Conservation (phyloP, 2,888 invertebrate species). For the Peribatodes rhomboidaria region DNA sequence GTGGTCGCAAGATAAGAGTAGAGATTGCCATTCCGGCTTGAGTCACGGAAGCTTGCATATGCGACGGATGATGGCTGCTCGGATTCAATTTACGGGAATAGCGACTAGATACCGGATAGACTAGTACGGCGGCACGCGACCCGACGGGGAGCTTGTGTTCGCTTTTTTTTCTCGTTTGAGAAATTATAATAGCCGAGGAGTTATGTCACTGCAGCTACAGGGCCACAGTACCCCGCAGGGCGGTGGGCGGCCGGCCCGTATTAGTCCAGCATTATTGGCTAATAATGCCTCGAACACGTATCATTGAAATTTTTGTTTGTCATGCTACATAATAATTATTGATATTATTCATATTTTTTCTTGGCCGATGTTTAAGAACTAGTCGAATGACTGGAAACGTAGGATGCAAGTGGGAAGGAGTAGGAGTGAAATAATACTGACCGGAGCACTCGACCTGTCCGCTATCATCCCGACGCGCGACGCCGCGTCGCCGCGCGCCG, state of each 20-base stretch:
- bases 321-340: constrained; percentile 74
- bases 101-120: constrained; percentile 69
- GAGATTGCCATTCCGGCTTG: constrained; percentile 58
- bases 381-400: constrained; percentile 17
- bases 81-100: constrained; percentile 73
- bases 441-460: constrained; percentile 5
- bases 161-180: constrained; percentile 73
- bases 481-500: background rate
- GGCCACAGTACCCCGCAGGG: constrained; percentile 57
- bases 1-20: constrained; percentile 56
- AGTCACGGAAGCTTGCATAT: constrained; percentile 67
- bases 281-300: constrained; percentile 68
- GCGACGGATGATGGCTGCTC: constrained; percentile 63
- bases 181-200: constrained; percentile 78
- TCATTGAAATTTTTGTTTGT: constrained; percentile 79
- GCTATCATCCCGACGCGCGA: background rate
- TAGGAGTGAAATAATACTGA: constrained; percentile 30
- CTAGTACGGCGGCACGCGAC: constrained; percentile 78
- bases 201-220: constrained; percentile 70
- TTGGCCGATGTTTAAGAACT: constrained; percentile 19
- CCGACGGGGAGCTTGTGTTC: constrained; percentile 73
- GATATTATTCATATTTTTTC: constrained; percentile 55
- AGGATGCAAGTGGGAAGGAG: constrained; percentile 28
- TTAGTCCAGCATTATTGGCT: constrained; percentile 65
- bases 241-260: constrained; percentile 60